Percentiles rank a stretch among this genome's conserved stretches.
phyloP scores from a whole-genome alignment of 2,113 vertebrate species.

The Xenopus laevis region DNA sequence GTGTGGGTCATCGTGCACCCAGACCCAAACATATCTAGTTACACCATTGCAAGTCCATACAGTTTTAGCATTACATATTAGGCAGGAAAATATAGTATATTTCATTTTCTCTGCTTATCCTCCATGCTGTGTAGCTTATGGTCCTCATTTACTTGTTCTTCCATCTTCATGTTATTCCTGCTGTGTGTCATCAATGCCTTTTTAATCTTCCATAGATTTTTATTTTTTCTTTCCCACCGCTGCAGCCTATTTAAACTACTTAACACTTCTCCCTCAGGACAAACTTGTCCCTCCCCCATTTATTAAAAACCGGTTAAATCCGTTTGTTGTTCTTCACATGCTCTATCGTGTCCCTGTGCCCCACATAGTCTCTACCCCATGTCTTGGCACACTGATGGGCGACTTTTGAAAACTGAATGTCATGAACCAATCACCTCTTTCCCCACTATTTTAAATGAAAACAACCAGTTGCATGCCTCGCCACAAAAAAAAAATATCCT shows the following conservation, averaged over 20 bases:
- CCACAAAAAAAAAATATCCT: background rate
- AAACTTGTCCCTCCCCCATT: background rate
- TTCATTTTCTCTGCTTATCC: too few species aligned
- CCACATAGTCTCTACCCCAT: background rate
- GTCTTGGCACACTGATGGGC: background rate
- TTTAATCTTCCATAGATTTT: background rate
- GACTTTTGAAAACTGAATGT: background rate
- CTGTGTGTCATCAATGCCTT: too few species aligned
- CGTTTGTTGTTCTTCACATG: background rate
- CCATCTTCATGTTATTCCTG: too few species aligned
- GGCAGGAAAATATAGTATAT: too few species aligned
- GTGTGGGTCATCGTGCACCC: too few species aligned
- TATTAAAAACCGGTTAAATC: background rate
- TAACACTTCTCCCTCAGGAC: background rate
- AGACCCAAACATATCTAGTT: too few species aligned
- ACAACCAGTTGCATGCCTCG: background rate
- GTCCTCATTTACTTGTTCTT: too few species aligned
- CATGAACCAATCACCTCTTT: background rate
- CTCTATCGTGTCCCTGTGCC: constrained; percentile 5
- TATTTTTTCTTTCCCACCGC: background rate
- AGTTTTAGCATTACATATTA: too few species aligned
- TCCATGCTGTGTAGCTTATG: too few species aligned
- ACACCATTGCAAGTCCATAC: too few species aligned
- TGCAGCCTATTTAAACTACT: background rate
- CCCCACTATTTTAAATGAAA: constrained; percentile 5